Evolutionary conservation across 2,888 invertebrate genomes (phyloP), one percentile per base, ranked within the genome.

Genomic region (Eubasilissa splendida): DNA sequence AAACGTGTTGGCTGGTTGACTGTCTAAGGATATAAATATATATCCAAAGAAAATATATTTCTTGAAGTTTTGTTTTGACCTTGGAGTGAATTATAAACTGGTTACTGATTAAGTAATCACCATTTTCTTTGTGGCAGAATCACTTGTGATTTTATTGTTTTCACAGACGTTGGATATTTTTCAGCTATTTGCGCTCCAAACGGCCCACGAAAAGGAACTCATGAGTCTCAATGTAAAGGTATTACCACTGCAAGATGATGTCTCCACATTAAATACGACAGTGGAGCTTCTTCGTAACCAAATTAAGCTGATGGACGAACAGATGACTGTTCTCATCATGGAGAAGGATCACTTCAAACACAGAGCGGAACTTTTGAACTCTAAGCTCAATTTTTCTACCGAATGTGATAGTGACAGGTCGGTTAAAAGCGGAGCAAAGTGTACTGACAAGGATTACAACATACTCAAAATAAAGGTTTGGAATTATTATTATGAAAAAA

Each of bases 131-230:
- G 42, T 42, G 42, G 42, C 42, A 42, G 42, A 42, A 42, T 7
- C 42, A 42, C 42, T 42, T 42, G 42, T 42, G 4, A 42, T 42
- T 42, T 42, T 42, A 42, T 59, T 63, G 65, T 22, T 11, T 77
- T 74, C 12, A 58, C 0, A 9, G 4, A 11, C 0, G 58, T 65
- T 76, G n/a, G 52, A 68, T 79, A 82, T 70, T 42, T 88, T 91
- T 73, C 90, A 96, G 93, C 89, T 96, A 59, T 95, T 95, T 87
- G 94, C 94, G 9, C 91, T 94, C 5, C 94, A 94, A 88, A 89
- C 93, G 84, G 93, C 94, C 3, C 94, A 94, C 85, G 94, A 94
- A 86, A 92, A 93, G 83, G 95, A 95, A 86, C 87, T 95, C 71
- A 90, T 92, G 86, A 92, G 93, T 81, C 93, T 93, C 89, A 92